phyloP scores from a whole-genome alignment of 2,888 invertebrate genomes.

The Lamproptera curius region DNA sequence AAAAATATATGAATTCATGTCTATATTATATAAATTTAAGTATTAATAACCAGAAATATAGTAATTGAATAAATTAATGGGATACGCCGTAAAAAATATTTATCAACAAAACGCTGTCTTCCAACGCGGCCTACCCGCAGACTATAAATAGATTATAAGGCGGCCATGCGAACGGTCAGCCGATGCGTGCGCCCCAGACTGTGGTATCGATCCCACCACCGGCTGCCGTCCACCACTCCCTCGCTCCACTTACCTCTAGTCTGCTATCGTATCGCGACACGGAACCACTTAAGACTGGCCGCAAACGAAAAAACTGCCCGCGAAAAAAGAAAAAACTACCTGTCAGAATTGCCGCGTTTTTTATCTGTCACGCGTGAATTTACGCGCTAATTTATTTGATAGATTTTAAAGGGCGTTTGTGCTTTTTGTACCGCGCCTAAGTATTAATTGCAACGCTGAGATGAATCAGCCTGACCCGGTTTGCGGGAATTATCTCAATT shows the following conservation, averaged over 20 bases:
- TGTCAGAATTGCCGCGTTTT: slow-evolving; percentile 27
- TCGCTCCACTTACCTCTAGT: slow-evolving; percentile 57
- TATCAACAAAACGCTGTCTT: too few relatives aligned
- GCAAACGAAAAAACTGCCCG: slow-evolving; percentile 31
- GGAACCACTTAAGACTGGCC: slow-evolving; percentile 46
- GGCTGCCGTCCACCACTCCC: slow-evolving; percentile 65
- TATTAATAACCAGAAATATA: too few relatives aligned
- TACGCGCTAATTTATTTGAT: slow-evolving; percentile 13
- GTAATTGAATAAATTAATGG: too few relatives aligned
- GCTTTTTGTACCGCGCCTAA: too few relatives aligned
- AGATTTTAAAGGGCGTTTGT: too few relatives aligned
- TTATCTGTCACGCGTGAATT: slow-evolving; percentile 28
- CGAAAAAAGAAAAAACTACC: slow-evolving; percentile 32
- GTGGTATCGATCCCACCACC: slow-evolving; percentile 71
- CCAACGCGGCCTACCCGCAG: slow-evolving; percentile 28
- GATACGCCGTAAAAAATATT: too few relatives aligned
- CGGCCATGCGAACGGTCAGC: slow-evolving; percentile 56
- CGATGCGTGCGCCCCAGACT: slow-evolving; percentile 69
- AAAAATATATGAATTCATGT: too few relatives aligned
- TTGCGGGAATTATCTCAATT: slow-evolving; percentile 54
- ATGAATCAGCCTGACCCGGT: slow-evolving; percentile 56
- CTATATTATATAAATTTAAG: too few relatives aligned
- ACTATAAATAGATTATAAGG: slow-evolving; percentile 54
- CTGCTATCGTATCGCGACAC: slow-evolving; percentile 68
- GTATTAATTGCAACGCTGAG: slow-evolving; percentile 25